phyloP scores from a whole-genome alignment of 2,113 vertebrate species.

The Laterallus jamaicensis region DNA sequence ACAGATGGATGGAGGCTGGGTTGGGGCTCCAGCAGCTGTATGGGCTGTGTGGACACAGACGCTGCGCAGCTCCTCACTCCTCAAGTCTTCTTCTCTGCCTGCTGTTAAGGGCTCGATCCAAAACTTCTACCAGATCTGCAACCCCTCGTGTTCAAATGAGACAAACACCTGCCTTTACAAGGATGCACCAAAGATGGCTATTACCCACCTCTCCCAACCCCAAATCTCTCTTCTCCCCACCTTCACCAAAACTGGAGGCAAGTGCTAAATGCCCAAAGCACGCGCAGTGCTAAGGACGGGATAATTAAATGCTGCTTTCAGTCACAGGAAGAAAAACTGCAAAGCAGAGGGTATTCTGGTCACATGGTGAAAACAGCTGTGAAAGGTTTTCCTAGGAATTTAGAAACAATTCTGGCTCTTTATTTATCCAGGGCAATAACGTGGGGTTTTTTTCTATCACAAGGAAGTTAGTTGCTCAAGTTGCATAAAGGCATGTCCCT shows the following conservation, averaged over 20 bases:
- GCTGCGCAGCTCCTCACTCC: neutral
- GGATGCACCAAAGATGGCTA: rapidly evolving
- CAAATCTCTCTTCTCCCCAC: neutral
- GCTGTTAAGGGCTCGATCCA: neutral
- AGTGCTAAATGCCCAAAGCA: neutral
- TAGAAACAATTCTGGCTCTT: neutral
- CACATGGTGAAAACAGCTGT: neutral
- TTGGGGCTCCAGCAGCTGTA: neutral
- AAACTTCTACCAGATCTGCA: neutral
- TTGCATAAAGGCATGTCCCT: neutral
- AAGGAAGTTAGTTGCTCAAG: neutral
- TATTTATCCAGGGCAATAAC: neutral
- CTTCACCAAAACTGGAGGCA: neutral
- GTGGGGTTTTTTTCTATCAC: neutral
- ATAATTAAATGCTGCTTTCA: neutral
- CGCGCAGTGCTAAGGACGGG: rapidly evolving
- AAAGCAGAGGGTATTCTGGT: neutral
- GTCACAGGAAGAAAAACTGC: neutral
- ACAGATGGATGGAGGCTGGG: neutral
- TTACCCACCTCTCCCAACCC: neutral
- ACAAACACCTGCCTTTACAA: neutral
- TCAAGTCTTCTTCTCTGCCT: neutral
- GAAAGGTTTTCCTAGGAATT: neutral
- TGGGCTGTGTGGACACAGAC: neutral
- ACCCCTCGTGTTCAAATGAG: neutral